Conservation (phyloP, 2,113 vertebrate species). For the Lanius collurio region DNA sequence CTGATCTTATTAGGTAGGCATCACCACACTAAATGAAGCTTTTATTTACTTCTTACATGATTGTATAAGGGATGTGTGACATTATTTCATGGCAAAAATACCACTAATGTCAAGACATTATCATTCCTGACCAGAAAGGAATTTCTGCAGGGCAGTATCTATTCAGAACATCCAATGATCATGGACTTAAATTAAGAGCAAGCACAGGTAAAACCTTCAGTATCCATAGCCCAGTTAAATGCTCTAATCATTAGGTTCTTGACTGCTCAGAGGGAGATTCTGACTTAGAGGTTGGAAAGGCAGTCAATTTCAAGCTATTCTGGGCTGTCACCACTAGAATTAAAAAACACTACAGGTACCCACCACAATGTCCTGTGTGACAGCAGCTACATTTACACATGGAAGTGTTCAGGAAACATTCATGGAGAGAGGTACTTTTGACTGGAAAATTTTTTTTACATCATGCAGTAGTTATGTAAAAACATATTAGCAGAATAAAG, state of each 20-base stretch:
- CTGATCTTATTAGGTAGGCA: neutral
- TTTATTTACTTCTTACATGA: neutral
- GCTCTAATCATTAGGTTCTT: neutral
- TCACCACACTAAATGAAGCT: neutral
- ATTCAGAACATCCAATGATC: neutral
- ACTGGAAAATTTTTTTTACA: neutral
- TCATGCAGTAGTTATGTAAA: neutral
- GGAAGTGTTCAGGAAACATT: neutral
- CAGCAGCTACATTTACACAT: neutral
- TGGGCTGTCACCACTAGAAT: neutral
- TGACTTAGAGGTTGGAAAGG: neutral
- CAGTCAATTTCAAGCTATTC: neutral
- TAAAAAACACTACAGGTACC: neutral
- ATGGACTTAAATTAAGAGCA: neutral
- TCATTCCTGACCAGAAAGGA: neutral
- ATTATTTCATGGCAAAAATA: neutral
- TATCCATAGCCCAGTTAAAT: neutral
- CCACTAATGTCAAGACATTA: neutral
- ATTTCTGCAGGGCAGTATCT: neutral
- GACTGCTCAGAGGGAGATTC: neutral
- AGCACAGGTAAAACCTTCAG: neutral
- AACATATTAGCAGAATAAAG: constrained; percentile 11
- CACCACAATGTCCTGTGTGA: neutral
- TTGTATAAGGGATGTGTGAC: fast-evolving
- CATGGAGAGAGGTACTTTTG: neutral